These are phyloP conservation scores for Cranoglanis bouderius DNA, from an alignment of 2,113 vertebrate species.

Conservation along the genomic window DNA sequence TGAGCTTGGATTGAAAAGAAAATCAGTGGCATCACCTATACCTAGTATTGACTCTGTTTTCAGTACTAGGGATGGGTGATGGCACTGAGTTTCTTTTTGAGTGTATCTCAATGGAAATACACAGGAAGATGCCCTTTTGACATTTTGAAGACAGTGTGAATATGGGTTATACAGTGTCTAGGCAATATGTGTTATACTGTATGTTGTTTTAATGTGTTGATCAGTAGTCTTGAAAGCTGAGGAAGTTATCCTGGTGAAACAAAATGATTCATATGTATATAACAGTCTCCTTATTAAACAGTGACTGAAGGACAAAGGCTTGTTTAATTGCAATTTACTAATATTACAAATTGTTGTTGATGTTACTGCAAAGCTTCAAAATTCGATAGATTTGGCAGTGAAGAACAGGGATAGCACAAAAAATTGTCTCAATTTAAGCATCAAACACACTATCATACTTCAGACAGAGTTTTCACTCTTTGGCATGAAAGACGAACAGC, in stretches of 20 bases:
- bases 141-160: neutral
- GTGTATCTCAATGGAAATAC: neutral
- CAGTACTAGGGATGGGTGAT: neutral
- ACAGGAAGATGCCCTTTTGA: neutral
- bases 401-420: conserved; percentile 22
- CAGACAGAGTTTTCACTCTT: conserved; percentile 21
- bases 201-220: neutral
- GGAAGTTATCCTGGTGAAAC: neutral
- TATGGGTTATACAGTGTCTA: neutral
- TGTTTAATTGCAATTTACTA: conserved; percentile 35
- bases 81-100: neutral
- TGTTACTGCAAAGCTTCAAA: neutral
- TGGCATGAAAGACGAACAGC: conserved; percentile 39
- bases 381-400: conserved; percentile 20
- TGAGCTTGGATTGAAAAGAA: neutral
- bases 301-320: conserved; percentile 18
- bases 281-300: conserved; percentile 5
- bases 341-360: conserved; percentile 26
- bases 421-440: conserved; percentile 37
- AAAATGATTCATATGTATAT: neutral
- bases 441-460: conserved; percentile 38
- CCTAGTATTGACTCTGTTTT: neutral
- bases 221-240: neutral
- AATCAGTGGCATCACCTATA: neutral
- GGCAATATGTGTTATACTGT: neutral